Conservation (phyloP, 2,113 vertebrate genomes). For the Tachysurus vachellii region DNA sequence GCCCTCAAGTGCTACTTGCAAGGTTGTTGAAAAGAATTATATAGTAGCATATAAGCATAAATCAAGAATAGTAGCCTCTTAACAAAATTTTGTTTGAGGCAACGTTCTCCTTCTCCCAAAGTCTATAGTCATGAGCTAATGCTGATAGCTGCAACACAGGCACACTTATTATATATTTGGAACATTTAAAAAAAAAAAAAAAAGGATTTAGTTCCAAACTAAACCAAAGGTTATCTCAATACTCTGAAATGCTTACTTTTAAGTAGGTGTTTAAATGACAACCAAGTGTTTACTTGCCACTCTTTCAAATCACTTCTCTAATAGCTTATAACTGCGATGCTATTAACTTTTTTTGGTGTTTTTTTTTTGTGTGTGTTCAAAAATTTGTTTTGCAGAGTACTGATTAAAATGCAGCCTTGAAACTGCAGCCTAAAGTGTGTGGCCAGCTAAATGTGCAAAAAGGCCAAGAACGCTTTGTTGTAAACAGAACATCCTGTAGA, state of each 20-base stretch:
- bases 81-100: neutral
- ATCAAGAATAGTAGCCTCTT: neutral
- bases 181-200: too few species aligned
- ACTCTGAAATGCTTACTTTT: neutral
- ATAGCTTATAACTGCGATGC: neutral
- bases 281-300: neutral
- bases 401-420: neutral
- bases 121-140: neutral
- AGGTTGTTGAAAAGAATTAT: neutral
- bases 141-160: neutral
- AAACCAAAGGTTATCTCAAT: conserved; percentile 9
- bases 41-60: neutral
- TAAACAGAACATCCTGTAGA: conserved; percentile 5
- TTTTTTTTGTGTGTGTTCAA: neutral
- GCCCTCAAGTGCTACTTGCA: neutral
- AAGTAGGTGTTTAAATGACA: neutral
- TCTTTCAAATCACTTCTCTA: neutral
- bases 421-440: neutral
- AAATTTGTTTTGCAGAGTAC: neutral
- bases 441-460: conserved; percentile 30
- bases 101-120: neutral
- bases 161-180: neutral
- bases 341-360: neutral
- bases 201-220: conserved; percentile 65
- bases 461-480: conserved; percentile 62